phyloP scores from a whole-genome alignment of 2,113 vertebrate genomes.

The Paramisgurnus dabryanus region DNA sequence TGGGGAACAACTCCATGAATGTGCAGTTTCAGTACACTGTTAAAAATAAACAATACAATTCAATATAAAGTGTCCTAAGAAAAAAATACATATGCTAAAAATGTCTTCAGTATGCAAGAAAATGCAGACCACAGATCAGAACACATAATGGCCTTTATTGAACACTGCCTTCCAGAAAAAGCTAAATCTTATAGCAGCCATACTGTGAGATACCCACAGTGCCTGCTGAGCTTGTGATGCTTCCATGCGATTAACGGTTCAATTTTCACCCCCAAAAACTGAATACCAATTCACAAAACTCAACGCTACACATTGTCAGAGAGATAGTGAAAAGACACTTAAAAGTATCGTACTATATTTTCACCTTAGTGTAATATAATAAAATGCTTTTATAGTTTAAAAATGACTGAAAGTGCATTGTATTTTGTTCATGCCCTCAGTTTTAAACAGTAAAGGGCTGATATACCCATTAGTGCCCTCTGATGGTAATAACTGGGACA shows the following conservation, averaged over 20 bases:
- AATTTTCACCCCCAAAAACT: conserved; percentile 36
- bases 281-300: conserved; percentile 40
- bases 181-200: conserved; percentile 26
- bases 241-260: background rate
- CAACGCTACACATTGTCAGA: conserved; percentile 33
- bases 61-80: background rate
- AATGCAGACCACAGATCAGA: background rate
- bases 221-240: background rate
- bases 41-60: background rate
- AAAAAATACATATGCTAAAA: background rate
- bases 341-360: conserved; percentile 30
- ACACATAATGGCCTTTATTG: conserved; percentile 55
- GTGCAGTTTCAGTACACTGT: background rate
- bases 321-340: conserved; percentile 25
- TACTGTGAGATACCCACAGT: conserved; percentile 62
- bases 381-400: background rate
- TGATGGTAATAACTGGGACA: conserved; percentile 22
- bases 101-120: background rate
- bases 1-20: background rate
- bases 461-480: conserved; percentile 10
- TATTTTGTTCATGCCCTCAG: background rate
- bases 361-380: conserved; percentile 13
- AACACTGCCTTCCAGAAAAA: conserved; percentile 38
- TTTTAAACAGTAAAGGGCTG: background rate
- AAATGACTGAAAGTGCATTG: conserved; percentile 18